Conservation (phyloP, 2,888 invertebrate species). For the Diachrysia chrysitis region DNA sequence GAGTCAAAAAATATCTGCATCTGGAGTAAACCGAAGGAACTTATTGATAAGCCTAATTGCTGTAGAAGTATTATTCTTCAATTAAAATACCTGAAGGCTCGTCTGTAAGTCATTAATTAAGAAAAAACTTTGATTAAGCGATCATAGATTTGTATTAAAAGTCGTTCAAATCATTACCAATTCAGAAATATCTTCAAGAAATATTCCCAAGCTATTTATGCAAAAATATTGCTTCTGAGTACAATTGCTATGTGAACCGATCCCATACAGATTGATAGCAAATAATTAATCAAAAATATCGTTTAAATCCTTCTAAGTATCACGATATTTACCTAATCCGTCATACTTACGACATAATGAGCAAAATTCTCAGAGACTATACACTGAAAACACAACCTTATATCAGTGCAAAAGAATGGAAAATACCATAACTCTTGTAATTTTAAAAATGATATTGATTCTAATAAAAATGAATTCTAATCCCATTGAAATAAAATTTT, state of each 20-base stretch:
- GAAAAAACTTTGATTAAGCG: too few relatives aligned
- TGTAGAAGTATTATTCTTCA: too few relatives aligned
- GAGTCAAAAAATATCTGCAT: too few relatives aligned
- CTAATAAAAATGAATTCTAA: conserved; percentile 21
- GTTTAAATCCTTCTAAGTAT: conserved; percentile 55
- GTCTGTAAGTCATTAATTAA: too few relatives aligned
- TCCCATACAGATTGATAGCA: conserved; percentile 67
- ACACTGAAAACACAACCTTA: conserved; percentile 28
- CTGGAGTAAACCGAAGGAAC: too few relatives aligned
- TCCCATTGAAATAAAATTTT: conserved; percentile 24
- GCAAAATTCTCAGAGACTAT: conserved; percentile 38
- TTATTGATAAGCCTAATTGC: too few relatives aligned
- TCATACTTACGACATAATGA: conserved; percentile 65
- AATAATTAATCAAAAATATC: conserved; percentile 78
- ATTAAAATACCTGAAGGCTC: too few relatives aligned
- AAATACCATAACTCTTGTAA: too few relatives aligned
- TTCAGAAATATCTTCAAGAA: conserved; percentile 8
- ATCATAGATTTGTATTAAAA: too few relatives aligned
- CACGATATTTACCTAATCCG: conserved; percentile 78
- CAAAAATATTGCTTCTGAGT: conserved; percentile 64
- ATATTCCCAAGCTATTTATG: conserved; percentile 69
- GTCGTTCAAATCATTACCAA: conserved; percentile 5
- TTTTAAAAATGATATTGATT: too few relatives aligned
- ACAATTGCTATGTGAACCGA: conserved; percentile 64
- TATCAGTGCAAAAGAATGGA: not conserved